Percentiles rank a stretch among this genome's conserved stretches.
These are phyloP conservation scores for Ceryle rudis DNA, from an alignment of 2,797 vertebrate species.

Conservation along the genomic window DNA sequence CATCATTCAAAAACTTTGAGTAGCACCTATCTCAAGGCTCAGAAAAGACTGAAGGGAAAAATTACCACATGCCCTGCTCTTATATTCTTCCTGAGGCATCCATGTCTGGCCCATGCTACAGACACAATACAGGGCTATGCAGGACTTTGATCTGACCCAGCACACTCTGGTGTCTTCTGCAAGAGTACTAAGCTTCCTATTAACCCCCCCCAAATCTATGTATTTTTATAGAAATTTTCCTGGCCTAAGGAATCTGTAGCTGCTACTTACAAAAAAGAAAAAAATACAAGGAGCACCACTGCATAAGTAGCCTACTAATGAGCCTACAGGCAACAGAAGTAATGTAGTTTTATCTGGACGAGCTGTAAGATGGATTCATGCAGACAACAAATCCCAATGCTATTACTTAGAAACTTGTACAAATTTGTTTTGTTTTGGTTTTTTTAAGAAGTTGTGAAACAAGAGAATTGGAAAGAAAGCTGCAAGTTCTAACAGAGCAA, in stretches of 20 bases:
- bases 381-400: not conserved
- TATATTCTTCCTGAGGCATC: not conserved
- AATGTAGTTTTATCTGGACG: not conserved
- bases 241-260: not conserved
- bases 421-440: not conserved
- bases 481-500: not conserved
- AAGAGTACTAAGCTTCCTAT: not conserved
- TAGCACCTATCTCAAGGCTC: not conserved
- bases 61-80: not conserved
- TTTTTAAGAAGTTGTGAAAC: not conserved
- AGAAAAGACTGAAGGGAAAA: not conserved
- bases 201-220: rapidly evolving
- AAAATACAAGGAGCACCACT: not conserved
- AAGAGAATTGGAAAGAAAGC: not conserved
- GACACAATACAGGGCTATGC: not conserved
- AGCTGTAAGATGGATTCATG: not conserved
- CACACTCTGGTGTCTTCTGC: not conserved
- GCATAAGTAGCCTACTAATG: not conserved
- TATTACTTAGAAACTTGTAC: not conserved
- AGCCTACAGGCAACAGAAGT: not conserved
- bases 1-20: not conserved
- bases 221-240: not conserved
- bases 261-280: not conserved
- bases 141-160: not conserved
- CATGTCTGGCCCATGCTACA: not conserved